These are phyloP conservation scores for Julus scandinavius DNA, from an alignment of 2,888 invertebrate genomes.

Conservation along the genomic window DNA sequence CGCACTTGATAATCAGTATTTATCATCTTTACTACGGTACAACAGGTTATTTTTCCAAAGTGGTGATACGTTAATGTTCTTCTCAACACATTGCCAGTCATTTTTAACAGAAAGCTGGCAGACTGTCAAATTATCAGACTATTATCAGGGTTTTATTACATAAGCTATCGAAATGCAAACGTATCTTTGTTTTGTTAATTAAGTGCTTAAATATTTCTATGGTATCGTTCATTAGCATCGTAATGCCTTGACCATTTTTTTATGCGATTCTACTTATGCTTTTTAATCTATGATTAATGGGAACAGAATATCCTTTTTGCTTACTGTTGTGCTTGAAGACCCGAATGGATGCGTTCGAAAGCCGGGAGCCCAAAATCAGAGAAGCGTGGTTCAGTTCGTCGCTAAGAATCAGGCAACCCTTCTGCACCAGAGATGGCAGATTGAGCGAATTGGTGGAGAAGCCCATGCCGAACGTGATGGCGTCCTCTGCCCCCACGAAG, in stretches of 20 bases:
- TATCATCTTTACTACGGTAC: too few relatives aligned
- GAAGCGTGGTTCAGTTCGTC: conserved; percentile 71
- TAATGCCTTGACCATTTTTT: neutral
- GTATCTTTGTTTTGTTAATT: neutral
- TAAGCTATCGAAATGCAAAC: neutral
- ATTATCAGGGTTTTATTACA: neutral
- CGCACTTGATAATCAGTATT: too few relatives aligned
- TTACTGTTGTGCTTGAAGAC: conserved; percentile 70
- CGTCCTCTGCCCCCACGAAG: conserved; percentile 69
- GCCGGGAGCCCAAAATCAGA: conserved; percentile 68
- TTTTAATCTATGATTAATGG: too few relatives aligned
- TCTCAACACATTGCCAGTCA: too few relatives aligned
- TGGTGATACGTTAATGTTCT: too few relatives aligned
- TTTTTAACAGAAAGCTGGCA: too few relatives aligned
- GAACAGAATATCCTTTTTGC: conserved; percentile 52
- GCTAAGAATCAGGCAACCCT: conserved; percentile 69
- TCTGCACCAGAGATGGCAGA: conserved; percentile 68
- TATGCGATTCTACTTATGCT: too few relatives aligned
- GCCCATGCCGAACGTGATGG: conserved; percentile 71
- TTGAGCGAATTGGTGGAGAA: conserved; percentile 72
- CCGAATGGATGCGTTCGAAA: conserved; percentile 69
- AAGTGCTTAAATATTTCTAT: too few relatives aligned
- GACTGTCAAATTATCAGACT: neutral
- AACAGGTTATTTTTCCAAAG: neutral
- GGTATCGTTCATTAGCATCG: too few relatives aligned